Percentiles rank a stretch among this genome's conserved stretches.
Conservation (phyloP, 1,140 invertebrate species). For the Lordiphosa mommai region DNA sequence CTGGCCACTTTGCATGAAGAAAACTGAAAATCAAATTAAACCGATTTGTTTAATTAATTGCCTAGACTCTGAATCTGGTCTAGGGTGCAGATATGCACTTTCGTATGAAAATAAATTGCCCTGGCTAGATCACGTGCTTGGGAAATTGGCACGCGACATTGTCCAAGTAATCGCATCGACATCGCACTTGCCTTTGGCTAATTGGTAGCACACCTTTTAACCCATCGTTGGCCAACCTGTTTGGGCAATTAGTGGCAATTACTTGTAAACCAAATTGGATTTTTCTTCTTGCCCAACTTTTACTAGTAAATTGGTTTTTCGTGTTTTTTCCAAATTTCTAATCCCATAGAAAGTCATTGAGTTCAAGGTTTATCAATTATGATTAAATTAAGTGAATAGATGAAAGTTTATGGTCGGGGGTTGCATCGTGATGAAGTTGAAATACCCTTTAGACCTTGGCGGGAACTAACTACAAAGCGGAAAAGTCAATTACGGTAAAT, state of each 20-base stretch:
- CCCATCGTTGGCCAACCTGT: conserved; percentile 25
- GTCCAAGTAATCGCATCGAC: conserved; percentile 31
- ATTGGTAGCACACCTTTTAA: conserved; percentile 61
- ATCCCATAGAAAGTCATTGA: conserved; percentile 51
- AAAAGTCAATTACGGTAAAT: no score
- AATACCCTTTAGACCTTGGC: no score
- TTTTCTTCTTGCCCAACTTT: conserved; percentile 30
- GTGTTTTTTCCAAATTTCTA: conserved; percentile 24
- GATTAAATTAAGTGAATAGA: conserved; percentile 2
- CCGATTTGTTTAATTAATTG: conserved; percentile 51
- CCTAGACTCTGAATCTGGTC: conserved; percentile 7
- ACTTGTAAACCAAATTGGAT: conserved; percentile 25
- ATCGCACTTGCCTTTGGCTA: conserved; percentile 31
- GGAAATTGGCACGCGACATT: conserved; percentile 33
- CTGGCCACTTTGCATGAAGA: conserved; percentile 4
- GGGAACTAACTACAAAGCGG: no score
- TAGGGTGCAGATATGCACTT: no score
- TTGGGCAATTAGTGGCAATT: conserved; percentile 52
- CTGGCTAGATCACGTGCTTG: conserved; percentile 29
- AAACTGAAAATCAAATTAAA: conserved; percentile 5
- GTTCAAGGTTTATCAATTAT: conserved; percentile 43
- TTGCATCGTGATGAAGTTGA: no score
- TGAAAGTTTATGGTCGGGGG: neutral
- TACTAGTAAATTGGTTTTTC: conserved; percentile 20
- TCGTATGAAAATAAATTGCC: conserved; percentile 29